Evolutionary conservation across 2,888 invertebrate genomes (phyloP), one percentile per base, ranked within the genome.

Genomic region (Drosophila leonis): DNA sequence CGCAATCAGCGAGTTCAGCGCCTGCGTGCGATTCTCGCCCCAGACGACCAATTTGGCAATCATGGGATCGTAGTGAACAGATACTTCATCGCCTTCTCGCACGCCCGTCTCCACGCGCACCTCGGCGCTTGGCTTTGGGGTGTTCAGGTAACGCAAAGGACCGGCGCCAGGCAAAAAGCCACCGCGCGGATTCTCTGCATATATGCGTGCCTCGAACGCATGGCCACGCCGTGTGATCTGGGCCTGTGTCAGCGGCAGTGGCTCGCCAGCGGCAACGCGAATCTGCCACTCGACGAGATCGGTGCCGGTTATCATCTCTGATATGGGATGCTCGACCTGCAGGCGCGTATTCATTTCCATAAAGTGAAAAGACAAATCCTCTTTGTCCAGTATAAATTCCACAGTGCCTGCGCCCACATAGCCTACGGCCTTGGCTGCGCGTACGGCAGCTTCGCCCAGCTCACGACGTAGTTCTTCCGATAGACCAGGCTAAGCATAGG

Each of bases 271-370:
- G 0, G 99, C 99, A 49, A 99, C 95, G 91, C 95, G 95, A 9
- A 98, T 93, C 93, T 99, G 99, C 99, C 99, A 99, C 92, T 99
- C 99, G 0, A 99, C 99, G 74, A 99, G 94, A 94, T 99, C 99
- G 0, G 97, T 97, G 18, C 95, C 97, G 42, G 99, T 99, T 49
- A 99, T 97, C 96, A 98, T 98, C 94, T 99, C 99, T 0, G 98
- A 98, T 67, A 99, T 96, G 0, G 98, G 98, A 94, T 99, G 98
- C 91, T 99, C 98, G 0, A 98, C 98, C 93, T 98, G 98, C 35
- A 98, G 94, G 44, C 99, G 94, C 0, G 99, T 99, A 93, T 99
- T 99, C 99, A 99, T 99, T 94, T 99, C 99, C 99, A 99, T 99
- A 92, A 99, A 99, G 94, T 98, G 98, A 92, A 99, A 99, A 72